phyloP scores from a whole-genome alignment of 2,888 invertebrate species.

The Gibbula magus region DNA sequence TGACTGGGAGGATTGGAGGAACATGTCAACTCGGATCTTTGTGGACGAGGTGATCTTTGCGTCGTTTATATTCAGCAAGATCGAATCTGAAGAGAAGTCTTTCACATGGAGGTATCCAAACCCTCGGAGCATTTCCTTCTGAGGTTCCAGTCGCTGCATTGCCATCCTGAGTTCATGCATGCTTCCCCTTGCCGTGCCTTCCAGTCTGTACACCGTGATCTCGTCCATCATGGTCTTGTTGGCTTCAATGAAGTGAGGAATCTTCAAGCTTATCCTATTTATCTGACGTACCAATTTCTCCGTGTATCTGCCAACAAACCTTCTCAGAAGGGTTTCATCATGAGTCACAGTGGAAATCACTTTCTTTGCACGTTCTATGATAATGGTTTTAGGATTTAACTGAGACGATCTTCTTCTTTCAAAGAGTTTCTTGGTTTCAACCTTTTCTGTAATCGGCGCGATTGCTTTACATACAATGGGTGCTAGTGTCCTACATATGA shows the following conservation, averaged over 20 bases:
- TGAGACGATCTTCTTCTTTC: not conserved
- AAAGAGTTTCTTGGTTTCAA: not conserved
- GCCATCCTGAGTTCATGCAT: slow-evolving; percentile 45
- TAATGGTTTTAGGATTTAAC: not conserved
- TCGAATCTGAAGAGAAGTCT: slow-evolving; percentile 37
- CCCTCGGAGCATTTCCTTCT: slow-evolving; percentile 46
- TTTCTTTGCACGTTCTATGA: slow-evolving; percentile 14
- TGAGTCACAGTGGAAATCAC: not conserved
- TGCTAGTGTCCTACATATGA: not conserved
- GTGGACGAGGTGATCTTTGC: not conserved
- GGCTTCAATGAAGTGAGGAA: slow-evolving; percentile 48
- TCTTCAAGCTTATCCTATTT: slow-evolving; percentile 26
- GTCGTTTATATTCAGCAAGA: slow-evolving; percentile 27
- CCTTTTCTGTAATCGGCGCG: not conserved
- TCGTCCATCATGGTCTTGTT: slow-evolving; percentile 54
- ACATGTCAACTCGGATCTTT: not conserved
- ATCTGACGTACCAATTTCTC: slow-evolving; percentile 14
- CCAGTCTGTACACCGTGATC: slow-evolving; percentile 41
- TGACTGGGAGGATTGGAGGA: slow-evolving; percentile 31
- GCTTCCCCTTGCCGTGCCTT: slow-evolving; percentile 34
- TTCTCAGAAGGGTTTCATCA: not conserved
- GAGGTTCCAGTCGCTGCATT: slow-evolving; percentile 50
- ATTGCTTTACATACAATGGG: not conserved
- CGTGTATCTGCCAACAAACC: slow-evolving; percentile 20
- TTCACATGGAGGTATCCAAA: slow-evolving; percentile 37